phyloP scores from a whole-genome alignment of 37 sponge, comb jelly and placozoan genomes.

The Chondrilla cf. caribensis region DNA sequence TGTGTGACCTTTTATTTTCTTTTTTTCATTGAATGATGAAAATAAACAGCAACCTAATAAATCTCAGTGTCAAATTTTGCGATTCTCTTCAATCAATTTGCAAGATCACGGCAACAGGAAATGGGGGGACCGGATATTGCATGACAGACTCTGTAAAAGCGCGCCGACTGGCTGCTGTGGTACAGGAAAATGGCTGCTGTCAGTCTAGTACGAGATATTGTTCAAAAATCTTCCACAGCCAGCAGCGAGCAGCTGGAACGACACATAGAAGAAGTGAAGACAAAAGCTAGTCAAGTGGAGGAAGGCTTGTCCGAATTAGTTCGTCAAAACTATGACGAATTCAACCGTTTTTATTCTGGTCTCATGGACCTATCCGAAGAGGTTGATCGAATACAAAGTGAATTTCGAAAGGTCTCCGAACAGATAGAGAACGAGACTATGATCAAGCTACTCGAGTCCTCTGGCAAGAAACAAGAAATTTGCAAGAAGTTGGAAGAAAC shows the following conservation, averaged over 20 bases:
- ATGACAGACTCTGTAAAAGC: background rate
- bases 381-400: background rate
- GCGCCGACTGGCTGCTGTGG: too few species aligned
- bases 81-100: too few species aligned
- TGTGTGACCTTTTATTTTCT: too few species aligned
- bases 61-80: too few species aligned
- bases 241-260: conserved; percentile 15
- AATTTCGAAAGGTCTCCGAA: background rate
- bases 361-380: background rate
- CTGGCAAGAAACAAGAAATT: conserved; percentile 1
- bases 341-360: background rate
- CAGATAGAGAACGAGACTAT: conserved; percentile 21
- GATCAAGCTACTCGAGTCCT: conserved; percentile 12
- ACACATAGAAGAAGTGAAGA: conserved; percentile 13
- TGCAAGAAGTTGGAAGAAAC: background rate
- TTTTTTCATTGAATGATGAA: too few species aligned
- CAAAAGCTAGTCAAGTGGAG: background rate
- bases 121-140: background rate
- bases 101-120: too few species aligned
- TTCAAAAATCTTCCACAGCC: background rate
- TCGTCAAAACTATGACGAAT: conserved; percentile 20
- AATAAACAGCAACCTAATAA: too few species aligned
- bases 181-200: conserved; percentile 23
- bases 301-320: background rate
- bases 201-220: background rate